A percentile compares a stretch with the other conserved stretches of the same genome.
Conservation (phyloP, 1,140 invertebrate species). For the Seison nebaliae region DNA sequence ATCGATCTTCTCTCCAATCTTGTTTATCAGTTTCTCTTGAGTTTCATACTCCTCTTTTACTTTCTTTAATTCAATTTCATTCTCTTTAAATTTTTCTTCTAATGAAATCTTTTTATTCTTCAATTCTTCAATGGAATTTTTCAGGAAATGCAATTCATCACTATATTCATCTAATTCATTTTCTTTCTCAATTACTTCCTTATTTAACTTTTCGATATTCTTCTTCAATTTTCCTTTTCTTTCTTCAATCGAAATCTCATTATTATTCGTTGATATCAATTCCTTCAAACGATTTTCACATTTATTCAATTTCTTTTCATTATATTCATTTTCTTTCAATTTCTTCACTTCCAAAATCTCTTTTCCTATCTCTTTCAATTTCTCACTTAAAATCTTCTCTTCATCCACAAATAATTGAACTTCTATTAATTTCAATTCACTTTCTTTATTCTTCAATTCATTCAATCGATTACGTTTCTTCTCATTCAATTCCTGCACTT, state of each 20-base stretch:
- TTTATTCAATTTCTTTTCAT: conserved; percentile 34
- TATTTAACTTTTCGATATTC: conserved; percentile 54
- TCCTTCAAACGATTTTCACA: conserved; percentile 35
- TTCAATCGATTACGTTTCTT: conserved; percentile 15
- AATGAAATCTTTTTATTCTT: conserved; percentile 73
- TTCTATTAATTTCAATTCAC: conserved; percentile 11
- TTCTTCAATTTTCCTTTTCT: conserved; percentile 44
- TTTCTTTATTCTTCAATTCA: conserved; percentile 6
- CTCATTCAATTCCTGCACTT: conserved; percentile 29
- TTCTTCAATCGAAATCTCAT: too few relatives aligned
- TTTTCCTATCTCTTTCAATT: conserved; percentile 35
- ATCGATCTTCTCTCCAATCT: too few relatives aligned
- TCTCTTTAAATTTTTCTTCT: too few relatives aligned
- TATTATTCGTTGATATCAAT: too few relatives aligned
- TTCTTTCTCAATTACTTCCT: conserved; percentile 52
- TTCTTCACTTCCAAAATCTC: conserved; percentile 46
- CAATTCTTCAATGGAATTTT: conserved; percentile 51
- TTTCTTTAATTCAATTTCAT: too few relatives aligned
- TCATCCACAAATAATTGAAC: not conserved
- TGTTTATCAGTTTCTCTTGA: too few relatives aligned
- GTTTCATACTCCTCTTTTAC: too few relatives aligned
- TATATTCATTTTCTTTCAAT: conserved; percentile 34
- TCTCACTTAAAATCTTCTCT: conserved; percentile 1
- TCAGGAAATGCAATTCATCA: conserved; percentile 53
- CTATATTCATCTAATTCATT: conserved; percentile 57